Base-by-base conservation (phyloP, 1,140 invertebrate species). In the Aphidius gifuensis region DNA sequence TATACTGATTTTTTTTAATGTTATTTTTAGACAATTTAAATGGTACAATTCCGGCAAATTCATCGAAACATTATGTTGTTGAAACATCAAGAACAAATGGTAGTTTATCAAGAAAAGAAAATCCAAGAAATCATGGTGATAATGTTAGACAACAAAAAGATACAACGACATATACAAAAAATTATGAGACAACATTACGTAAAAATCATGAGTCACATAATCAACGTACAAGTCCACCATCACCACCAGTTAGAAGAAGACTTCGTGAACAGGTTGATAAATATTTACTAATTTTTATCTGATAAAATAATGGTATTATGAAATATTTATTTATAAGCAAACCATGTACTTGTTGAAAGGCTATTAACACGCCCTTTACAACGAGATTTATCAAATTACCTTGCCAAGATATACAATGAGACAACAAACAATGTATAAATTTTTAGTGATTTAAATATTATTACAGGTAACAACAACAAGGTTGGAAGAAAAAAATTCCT, bases 201-300 rank as follows among this genome's bases (percentile, higher is more conserved):
- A 42, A 16, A 40, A 77, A 77, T 48, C 78, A 61, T 42, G 64
- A 65, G 43, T 81, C 32, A 81, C 82, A 64, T 32, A 32, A 32
- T 81, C 81, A 2, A 82, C 84, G 42, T 70, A 75, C 60, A 75
- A 81, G 60, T 75, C 80, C 72, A 9, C 74, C 74, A 0, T 76
- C 77, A 48, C 85, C 86, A 1, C 84, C 84, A 5, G 78, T 69
- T 44, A 68, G 73, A 38, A 64, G 73, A 44, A 74, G 71, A 69
- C 61, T 57, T 62, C 64, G 64, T n/a, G 70, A 73, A 59, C 68
- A 69, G 65, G 68, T 69, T 58, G 21, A 43, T 55, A 39, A 55
- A 55, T 32, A 32, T 32, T 32, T 32, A 32, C 23, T 32, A 32
- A 32, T 58, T 32, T 16, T 58, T 58, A 5, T 5, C 44, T 5